Conservation (phyloP, 2,888 invertebrate species). For the Gerosis bhagava region DNA sequence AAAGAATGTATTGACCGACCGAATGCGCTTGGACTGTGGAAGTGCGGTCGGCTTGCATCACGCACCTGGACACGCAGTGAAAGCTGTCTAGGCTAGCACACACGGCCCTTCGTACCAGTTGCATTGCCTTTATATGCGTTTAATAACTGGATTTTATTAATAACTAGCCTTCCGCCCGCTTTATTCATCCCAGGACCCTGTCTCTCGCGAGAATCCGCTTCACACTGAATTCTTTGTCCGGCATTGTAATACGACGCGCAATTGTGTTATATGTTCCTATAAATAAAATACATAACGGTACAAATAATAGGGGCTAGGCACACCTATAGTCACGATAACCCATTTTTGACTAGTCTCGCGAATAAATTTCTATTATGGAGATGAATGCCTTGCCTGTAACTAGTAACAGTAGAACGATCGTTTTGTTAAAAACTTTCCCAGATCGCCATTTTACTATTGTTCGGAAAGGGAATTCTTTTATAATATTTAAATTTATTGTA, state of each 20-base stretch:
- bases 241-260: constrained; percentile 10
- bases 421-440: constrained; percentile 6
- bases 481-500: constrained; percentile 10
- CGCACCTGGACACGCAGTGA: constrained; percentile 27
- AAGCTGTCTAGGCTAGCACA: constrained; percentile 35
- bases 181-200: constrained; percentile 10
- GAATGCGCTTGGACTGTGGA: constrained; percentile 4
- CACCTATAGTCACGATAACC: constrained; percentile 7
- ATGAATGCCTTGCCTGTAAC: constrained; percentile 3
- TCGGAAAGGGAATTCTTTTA: constrained; percentile 6
- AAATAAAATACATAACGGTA: constrained; percentile 4
- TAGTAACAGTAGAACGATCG: constrained; percentile 3
- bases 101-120: constrained; percentile 34
- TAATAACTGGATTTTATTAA: constrained; percentile 44
- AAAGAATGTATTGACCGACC: background rate
- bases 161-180: constrained; percentile 40
- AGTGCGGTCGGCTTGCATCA: constrained; percentile 11
- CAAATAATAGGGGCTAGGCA: constrained; percentile 8
- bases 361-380: constrained; percentile 17
- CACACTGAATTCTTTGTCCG: constrained; percentile 18
- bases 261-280: constrained; percentile 8
- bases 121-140: constrained; percentile 32
- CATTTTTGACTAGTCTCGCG: constrained; percentile 14
- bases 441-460: constrained; percentile 8
- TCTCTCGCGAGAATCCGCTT: constrained; percentile 31